Evolutionary conservation across 2,113 vertebrate genomes (phyloP), one percentile per base, ranked within the genome.

Genomic region (Dascyllus trimaculatus): DNA sequence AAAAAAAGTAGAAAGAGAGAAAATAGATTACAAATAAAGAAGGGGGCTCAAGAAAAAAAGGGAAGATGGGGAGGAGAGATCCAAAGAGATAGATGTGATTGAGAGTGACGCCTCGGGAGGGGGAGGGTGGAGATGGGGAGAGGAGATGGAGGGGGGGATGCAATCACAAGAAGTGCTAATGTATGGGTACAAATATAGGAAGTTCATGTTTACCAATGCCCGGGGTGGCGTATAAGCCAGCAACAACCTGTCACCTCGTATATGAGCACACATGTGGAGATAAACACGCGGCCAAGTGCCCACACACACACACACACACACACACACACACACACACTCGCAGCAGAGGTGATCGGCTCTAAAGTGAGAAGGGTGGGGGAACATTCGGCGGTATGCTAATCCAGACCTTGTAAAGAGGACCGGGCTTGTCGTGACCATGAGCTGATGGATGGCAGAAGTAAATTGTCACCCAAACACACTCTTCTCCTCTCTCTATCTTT

Each of bases 1-100:
- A 32, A 63, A 46, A 24, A 15, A 26, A 59, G 60, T 49, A 64
- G 80, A 80, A 81, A 73, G 71, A 80, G 87, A 83, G 85, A 85
- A 86, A 88, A 85, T 84, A 74, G 81, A 88, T 84, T 85, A 71
- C 51, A 82, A 73, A 74, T 84, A 79, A 86, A 87, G 80, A 65
- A 68, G 62, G 61, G 72, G 72, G 49, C 70, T 83, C 26, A 54
- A 79, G 69, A 70, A 40, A 53, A 58, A 35, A n/a, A n/a, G n/a
- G 52, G 69, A 25, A 46, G 51, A 54, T 43, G 32, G 68, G 67
- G 51, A 14, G 45, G 79, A 53, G 63, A 68, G 71, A 60, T 46
- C 22, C 9, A 19, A 14, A 62, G 78, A 53, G 71, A 81, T 26
- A 61, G 75, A 73, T 61, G 80, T 25, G 81, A 82, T 73, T 78